Conservation (phyloP, 2,113 vertebrate genomes). For the Mobula birostris region DNA sequence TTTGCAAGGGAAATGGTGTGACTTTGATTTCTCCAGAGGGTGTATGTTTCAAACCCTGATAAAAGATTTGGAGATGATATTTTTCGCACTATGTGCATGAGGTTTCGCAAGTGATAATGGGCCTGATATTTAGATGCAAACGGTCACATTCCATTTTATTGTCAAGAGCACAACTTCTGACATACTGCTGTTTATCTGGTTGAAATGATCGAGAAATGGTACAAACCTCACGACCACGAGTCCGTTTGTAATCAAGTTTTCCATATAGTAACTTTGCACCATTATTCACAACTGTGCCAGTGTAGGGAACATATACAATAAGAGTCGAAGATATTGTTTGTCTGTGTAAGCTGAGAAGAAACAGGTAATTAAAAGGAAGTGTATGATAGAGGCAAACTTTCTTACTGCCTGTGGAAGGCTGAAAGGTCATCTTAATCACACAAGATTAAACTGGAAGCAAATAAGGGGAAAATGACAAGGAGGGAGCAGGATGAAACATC, state of each 20-base stretch:
- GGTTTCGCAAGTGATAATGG: not conserved
- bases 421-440: too few relatives aligned
- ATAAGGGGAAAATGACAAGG: not conserved
- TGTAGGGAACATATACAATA: not conserved
- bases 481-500: not conserved
- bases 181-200: not conserved
- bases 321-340: not conserved
- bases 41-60: not conserved
- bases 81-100: not conserved
- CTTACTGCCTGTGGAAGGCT: too few relatives aligned
- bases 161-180: not conserved
- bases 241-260: not conserved
- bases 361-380: not conserved
- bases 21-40: constrained; percentile 3
- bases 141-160: not conserved
- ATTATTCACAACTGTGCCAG: not conserved
- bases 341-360: not conserved
- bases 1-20: not conserved
- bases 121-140: not conserved
- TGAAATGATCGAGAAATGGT: not conserved
- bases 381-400: not conserved
- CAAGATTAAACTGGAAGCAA: too few relatives aligned
- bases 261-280: not conserved
- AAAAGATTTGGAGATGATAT: not conserved
- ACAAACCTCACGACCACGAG: not conserved